phyloP scores from a whole-genome alignment of 2,888 invertebrate genomes.

The Arge pagana region DNA sequence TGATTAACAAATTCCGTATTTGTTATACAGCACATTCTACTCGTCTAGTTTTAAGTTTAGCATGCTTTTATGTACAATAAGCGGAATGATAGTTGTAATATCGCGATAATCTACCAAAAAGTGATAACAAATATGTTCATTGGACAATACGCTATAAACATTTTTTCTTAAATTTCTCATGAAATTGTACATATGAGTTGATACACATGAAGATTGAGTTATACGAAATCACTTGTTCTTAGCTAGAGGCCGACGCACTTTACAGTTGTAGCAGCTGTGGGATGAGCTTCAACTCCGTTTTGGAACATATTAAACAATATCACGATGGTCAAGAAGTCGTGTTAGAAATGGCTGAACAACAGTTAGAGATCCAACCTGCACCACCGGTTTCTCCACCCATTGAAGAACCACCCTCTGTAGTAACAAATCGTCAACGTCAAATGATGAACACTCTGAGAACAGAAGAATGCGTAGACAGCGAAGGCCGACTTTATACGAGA shows the following conservation, averaged over 20 bases:
- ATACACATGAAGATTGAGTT: too few species aligned
- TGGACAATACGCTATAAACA: too few species aligned
- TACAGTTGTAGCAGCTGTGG: constrained; percentile 71
- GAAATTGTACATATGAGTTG: too few species aligned
- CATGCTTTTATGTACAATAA: too few species aligned
- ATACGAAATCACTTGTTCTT: neutral
- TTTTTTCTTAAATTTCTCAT: too few species aligned
- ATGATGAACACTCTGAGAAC: constrained; percentile 58
- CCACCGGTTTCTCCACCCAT: constrained; percentile 24
- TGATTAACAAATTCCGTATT: too few species aligned
- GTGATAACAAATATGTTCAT: too few species aligned
- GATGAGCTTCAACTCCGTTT: constrained; percentile 67
- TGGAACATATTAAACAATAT: constrained; percentile 69
- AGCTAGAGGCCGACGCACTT: constrained; percentile 54
- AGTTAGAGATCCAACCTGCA: constrained; percentile 38
- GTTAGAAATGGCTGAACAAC: constrained; percentile 62
- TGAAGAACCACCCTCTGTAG: constrained; percentile 30
- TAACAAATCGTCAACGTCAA: constrained; percentile 41
- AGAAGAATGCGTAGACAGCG: constrained; percentile 61
- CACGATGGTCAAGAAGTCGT: constrained; percentile 73
- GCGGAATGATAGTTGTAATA: too few species aligned
- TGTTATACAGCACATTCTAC: too few species aligned
- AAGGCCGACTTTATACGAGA: constrained; percentile 60
- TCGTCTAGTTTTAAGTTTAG: too few species aligned
- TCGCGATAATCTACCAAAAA: too few species aligned